A percentile compares a stretch with the other conserved stretches of the same genome.
Evolutionary conservation across 53 echinoderm and acorn worm genomes (phyloP).

Genomic region (Hippasteria phrygiana): DNA sequence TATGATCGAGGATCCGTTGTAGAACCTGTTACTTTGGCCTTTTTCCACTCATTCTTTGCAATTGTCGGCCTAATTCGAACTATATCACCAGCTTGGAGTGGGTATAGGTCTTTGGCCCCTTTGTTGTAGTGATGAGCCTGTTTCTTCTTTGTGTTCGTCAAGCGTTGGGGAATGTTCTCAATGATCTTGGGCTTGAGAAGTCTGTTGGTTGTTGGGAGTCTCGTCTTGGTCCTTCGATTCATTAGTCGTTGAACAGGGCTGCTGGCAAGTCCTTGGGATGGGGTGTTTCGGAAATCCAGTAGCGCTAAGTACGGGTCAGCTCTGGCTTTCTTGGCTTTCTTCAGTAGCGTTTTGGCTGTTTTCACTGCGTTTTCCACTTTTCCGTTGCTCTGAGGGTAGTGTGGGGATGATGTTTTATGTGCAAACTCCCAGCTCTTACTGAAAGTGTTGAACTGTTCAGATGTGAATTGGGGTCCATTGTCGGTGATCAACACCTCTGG

Average conservation of each 20-base stretch:
- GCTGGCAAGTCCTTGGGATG: constrained; percentile 40
- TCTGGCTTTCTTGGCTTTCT: constrained; percentile 60
- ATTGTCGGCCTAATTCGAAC: too few relatives aligned
- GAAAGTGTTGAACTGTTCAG: constrained; percentile 57
- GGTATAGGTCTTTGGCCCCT: constrained; percentile 14
- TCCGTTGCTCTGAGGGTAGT: constrained; percentile 67
- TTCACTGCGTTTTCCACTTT: constrained; percentile 71
- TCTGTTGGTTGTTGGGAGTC: constrained; percentile 6
- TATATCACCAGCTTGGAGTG: too few relatives aligned
- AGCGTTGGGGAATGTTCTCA: background rate
- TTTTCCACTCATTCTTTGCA: too few relatives aligned
- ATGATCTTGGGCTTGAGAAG: constrained; percentile 54
- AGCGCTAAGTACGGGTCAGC: constrained; percentile 72
- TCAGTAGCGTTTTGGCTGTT: constrained; percentile 63
- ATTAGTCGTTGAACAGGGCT: constrained; percentile 75
- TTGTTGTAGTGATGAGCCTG: constrained; percentile 36
- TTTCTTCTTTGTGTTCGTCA: background rate
- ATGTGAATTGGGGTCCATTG: constrained; percentile 70
- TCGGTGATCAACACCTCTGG: constrained; percentile 57
- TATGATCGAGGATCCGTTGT: constrained; percentile 42
- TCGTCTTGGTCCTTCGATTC: constrained; percentile 48
- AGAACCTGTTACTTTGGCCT: too few relatives aligned
- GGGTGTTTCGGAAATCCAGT: constrained; percentile 69
- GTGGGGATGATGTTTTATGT: constrained; percentile 69
- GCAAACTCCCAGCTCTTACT: constrained; percentile 55